Percentiles rank a stretch among this genome's conserved stretches.
phyloP scores from a whole-genome alignment of 2,113 vertebrate species.

The Hemiprocne comata region DNA sequence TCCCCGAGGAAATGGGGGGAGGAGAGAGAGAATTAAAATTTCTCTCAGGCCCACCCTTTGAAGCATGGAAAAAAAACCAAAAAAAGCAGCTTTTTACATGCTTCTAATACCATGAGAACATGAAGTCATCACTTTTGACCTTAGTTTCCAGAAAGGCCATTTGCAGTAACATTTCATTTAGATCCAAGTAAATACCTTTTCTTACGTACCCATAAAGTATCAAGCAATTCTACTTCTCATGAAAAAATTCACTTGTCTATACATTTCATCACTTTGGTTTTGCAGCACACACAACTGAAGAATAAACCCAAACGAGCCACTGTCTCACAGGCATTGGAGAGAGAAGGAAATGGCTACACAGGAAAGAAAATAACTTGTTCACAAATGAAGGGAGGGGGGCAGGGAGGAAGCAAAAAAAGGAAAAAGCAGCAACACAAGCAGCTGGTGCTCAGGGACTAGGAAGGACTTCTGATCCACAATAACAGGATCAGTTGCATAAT shows the following conservation, averaged over 20 bases:
- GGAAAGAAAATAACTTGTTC: background rate
- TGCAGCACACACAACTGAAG: background rate
- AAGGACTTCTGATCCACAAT: background rate
- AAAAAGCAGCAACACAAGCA: constrained; percentile 4
- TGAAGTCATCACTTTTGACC: background rate
- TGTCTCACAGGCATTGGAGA: background rate
- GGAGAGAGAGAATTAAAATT: background rate
- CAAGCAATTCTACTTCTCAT: background rate
- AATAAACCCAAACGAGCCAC: background rate
- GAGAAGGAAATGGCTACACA: background rate
- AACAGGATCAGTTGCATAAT: constrained; percentile 60
- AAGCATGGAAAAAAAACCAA: background rate
- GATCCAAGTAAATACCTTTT: background rate
- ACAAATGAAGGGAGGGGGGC: accelerated
- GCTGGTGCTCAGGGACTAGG: constrained; percentile 32
- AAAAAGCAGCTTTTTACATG: background rate
- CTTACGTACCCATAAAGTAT: background rate
- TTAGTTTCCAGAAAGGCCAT: background rate
- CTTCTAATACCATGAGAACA: background rate
- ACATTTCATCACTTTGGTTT: background rate
- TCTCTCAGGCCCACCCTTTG: background rate
- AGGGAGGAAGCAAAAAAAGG: background rate
- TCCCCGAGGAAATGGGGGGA: no score
- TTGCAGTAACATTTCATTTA: background rate
- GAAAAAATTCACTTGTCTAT: background rate